These are phyloP conservation scores for Kuschelorhynchus macadamiae DNA, from an alignment of 2,888 invertebrate genomes.

Conservation along the genomic window DNA sequence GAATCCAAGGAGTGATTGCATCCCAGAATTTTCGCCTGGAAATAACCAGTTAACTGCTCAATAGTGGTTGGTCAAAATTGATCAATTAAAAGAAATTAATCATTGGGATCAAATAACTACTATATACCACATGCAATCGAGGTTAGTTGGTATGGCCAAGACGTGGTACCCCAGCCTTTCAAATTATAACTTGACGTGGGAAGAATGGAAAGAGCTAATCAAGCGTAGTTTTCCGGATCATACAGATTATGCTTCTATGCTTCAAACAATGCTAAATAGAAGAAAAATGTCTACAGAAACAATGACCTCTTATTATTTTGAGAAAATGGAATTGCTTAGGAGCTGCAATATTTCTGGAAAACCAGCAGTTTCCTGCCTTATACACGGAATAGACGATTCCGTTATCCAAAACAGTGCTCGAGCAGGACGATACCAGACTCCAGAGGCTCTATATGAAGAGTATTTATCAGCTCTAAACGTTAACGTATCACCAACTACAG, in stretches of 20 bases:
- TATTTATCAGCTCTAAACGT: slow-evolving; percentile 1
- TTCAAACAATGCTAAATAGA: slow-evolving; percentile 5
- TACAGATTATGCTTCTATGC: background rate
- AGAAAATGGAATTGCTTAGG: background rate
- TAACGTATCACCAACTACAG: background rate
- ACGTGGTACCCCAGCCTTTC: slow-evolving; percentile 50
- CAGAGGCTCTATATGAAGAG: slow-evolving; percentile 9
- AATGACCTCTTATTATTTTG: slow-evolving; percentile 6
- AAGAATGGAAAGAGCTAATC: slow-evolving; percentile 39
- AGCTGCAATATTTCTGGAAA: slow-evolving; percentile 2
- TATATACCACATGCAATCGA: slow-evolving; percentile 23
- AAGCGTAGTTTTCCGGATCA: no score
- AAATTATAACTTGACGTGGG: slow-evolving; percentile 44
- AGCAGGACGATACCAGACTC: slow-evolving; percentile 3
- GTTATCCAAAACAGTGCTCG: slow-evolving; percentile 3
- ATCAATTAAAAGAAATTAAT: no score
- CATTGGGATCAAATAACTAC: no score
- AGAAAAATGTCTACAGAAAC: background rate
- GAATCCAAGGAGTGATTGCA: no score
- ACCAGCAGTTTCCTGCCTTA: slow-evolving; percentile 5
- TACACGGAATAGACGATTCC: slow-evolving; percentile 9
- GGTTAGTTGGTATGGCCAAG: slow-evolving; percentile 45
- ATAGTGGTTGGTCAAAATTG: no score
- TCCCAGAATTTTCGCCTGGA: no score
- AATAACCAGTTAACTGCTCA: slow-evolving; percentile 13